Percentiles rank a stretch among this genome's conserved stretches.
Conservation (phyloP, 92 coral and sea anemone genomes). For the Phenganax stokvisi region DNA sequence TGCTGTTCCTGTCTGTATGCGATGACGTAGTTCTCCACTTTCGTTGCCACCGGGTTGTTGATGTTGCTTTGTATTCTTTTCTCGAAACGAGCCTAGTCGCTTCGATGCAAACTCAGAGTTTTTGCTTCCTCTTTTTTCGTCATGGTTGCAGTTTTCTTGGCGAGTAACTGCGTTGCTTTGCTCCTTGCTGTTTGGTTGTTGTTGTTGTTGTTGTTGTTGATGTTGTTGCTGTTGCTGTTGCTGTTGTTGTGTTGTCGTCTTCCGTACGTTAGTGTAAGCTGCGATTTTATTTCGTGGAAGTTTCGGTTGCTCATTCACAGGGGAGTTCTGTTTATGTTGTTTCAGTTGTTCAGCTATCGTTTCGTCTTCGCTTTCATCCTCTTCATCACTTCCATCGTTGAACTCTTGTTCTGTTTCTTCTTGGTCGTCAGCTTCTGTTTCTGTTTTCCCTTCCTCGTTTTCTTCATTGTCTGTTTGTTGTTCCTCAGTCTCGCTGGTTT, state of each 20-base stretch:
- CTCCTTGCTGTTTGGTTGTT: background rate
- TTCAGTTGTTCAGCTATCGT: background rate
- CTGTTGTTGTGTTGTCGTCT: constrained; percentile 6
- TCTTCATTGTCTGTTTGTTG: constrained; percentile 10
- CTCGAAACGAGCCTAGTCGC: constrained; percentile 2
- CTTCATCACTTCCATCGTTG: background rate
- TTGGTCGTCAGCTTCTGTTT: background rate
- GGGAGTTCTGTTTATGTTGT: background rate
- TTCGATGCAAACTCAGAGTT: background rate
- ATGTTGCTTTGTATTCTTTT: background rate
- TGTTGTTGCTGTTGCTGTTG: background rate
- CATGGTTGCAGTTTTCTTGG: background rate
- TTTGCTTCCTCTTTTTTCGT: background rate
- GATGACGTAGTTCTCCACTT: constrained; percentile 4
- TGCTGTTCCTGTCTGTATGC: background rate
- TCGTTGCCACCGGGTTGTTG: constrained; percentile 10
- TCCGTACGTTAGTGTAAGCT: constrained; percentile 3
- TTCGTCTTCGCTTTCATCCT: background rate
- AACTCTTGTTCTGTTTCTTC: background rate
- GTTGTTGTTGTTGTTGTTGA: background rate
- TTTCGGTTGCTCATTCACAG: background rate
- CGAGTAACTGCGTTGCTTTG: background rate
- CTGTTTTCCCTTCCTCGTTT: background rate
- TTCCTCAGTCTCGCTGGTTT: constrained; percentile 1
- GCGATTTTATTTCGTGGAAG: constrained; percentile 22